Conservation (phyloP, 64 coral and sea anemone genomes). For the Dendrophyllia cribrosa region DNA sequence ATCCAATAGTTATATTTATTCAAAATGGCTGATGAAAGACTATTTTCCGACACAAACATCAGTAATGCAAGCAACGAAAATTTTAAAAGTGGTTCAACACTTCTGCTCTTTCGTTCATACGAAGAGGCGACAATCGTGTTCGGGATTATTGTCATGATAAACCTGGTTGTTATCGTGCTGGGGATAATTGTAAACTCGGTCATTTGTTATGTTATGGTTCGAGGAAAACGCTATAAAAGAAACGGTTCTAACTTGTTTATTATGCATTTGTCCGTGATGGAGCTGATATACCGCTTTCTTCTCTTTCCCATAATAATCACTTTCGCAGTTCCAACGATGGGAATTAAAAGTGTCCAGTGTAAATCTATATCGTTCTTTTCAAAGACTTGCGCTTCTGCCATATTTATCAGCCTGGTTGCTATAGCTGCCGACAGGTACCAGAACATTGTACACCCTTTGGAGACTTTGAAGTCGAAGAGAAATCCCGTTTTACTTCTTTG, state of each 20-base stretch:
- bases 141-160: not conserved
- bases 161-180: slow-evolving; percentile 20
- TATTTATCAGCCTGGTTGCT: slow-evolving; percentile 37
- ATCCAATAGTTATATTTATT: not conserved
- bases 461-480: slow-evolving; percentile 33
- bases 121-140: not conserved
- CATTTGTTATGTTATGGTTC: slow-evolving; percentile 66
- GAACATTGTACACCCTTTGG: slow-evolving; percentile 61
- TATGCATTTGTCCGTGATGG: slow-evolving; percentile 40
- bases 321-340: not conserved
- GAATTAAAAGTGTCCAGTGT: not conserved
- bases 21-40: not conserved
- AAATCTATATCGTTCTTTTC: slow-evolving; percentile 14
- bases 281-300: slow-evolving; percentile 20
- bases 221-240: slow-evolving; percentile 32
- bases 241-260: slow-evolving; percentile 63
- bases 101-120: not conserved
- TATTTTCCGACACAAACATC: not conserved
- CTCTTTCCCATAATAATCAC: slow-evolving; percentile 6
- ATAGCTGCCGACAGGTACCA: slow-evolving; percentile 61
- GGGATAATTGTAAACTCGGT: slow-evolving; percentile 40
- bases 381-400: slow-evolving; percentile 19
- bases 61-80: not conserved
- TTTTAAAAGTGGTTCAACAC: not conserved
- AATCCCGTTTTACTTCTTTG: slow-evolving; percentile 38